These are phyloP conservation scores for Cyclura pinguis DNA, from an alignment of 2,797 vertebrate species.

Conservation along the genomic window DNA sequence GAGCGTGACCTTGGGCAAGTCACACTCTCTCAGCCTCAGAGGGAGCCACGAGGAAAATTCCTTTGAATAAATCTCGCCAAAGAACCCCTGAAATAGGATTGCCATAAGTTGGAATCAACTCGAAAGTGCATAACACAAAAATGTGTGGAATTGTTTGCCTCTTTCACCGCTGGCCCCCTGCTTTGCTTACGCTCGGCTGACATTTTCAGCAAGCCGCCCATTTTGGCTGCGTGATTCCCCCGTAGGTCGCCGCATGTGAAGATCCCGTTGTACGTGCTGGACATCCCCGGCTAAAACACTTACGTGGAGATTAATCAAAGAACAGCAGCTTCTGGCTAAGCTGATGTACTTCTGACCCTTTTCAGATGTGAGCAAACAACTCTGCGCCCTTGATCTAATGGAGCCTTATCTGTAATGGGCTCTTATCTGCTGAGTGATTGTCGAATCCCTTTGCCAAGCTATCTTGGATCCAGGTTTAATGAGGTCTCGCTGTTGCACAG, in stretches of 20 bases:
- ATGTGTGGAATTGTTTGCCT: not conserved
- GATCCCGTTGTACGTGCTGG: not conserved
- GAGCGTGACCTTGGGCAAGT: too few species aligned
- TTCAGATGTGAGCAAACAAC: not conserved
- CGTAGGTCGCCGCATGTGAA: not conserved
- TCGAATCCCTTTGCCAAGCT: not conserved
- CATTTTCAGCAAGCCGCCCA: too few species aligned
- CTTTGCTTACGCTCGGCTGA: not conserved
- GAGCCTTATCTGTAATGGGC: constrained; percentile 24
- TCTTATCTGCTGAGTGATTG: constrained; percentile 31
- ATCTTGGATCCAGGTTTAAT: constrained; percentile 27
- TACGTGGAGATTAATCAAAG: not conserved
- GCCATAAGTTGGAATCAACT: too few species aligned
- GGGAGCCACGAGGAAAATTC: too few species aligned
- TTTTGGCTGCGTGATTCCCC: not conserved
- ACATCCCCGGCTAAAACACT: not conserved
- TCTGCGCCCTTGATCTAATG: not conserved
- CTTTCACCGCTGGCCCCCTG: not conserved
- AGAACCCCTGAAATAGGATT: too few species aligned
- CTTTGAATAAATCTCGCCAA: too few species aligned
- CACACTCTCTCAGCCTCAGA: too few species aligned
- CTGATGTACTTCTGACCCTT: not conserved
- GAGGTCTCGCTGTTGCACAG: not conserved
- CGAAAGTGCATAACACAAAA: too few species aligned
- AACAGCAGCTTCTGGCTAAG: not conserved